Evolutionary conservation across 2,888 invertebrate genomes (phyloP).

Genomic region (Drosophila formosana): DNA sequence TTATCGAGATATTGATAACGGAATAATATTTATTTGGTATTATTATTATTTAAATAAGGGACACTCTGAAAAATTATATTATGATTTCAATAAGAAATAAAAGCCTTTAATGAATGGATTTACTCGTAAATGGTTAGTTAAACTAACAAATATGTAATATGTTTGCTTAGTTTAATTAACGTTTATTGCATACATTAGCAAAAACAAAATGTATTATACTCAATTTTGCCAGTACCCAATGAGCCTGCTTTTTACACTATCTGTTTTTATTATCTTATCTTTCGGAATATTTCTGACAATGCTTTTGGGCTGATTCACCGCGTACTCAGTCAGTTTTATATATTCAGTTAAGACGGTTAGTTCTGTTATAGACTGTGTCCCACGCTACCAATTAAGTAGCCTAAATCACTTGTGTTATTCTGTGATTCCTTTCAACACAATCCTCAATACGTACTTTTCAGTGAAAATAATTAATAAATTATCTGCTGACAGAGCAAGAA

Average conservation of each 20-base stretch:
- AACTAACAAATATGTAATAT: too few relatives aligned
- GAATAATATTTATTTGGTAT: too few relatives aligned
- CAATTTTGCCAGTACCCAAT: conserved; percentile 7
- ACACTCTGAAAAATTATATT: too few relatives aligned
- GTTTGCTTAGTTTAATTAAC: too few relatives aligned
- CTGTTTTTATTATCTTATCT: conserved; percentile 43
- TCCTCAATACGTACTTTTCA: neutral
- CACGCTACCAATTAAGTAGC: conserved; percentile 7
- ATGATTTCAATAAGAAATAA: too few relatives aligned
- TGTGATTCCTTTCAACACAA: neutral
- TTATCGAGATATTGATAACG: neutral
- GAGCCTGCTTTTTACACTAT: conserved; percentile 45
- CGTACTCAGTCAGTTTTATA: conserved; percentile 18
- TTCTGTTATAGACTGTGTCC: neutral
- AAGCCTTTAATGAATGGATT: too few relatives aligned
- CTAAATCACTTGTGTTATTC: conserved; percentile 1
- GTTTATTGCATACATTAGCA: neutral
- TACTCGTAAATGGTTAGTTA: too few relatives aligned
- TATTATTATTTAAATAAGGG: too few relatives aligned
- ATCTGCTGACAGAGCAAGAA: neutral
- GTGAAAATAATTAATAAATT: neutral
- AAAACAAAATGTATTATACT: neutral
- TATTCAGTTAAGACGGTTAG: conserved; percentile 23
- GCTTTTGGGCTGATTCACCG: conserved; percentile 33
- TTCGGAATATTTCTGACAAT: neutral